phyloP scores from a whole-genome alignment of 1,140 invertebrate species.

The Drosophila pseudoobscura region DNA sequence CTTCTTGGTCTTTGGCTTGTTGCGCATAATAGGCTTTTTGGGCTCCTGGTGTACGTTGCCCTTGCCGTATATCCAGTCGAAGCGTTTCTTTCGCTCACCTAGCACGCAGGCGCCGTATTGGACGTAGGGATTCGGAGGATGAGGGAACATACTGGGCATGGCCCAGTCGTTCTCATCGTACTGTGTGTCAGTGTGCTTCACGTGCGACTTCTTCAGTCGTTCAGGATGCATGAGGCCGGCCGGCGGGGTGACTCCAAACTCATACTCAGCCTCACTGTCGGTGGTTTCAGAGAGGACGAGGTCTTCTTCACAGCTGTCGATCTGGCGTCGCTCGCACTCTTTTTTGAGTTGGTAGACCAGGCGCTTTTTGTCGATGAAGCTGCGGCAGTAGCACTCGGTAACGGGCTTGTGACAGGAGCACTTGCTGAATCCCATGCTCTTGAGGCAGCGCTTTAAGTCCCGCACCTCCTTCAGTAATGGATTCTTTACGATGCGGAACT shows the following conservation, averaged over 20 bases:
- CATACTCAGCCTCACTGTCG: slow-evolving; percentile 74
- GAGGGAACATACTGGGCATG: slow-evolving; percentile 46
- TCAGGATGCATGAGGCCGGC: slow-evolving; percentile 73
- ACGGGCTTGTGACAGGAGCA: slow-evolving; percentile 72
- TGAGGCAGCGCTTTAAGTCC: slow-evolving; percentile 68
- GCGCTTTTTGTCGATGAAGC: slow-evolving; percentile 73
- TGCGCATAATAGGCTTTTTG: slow-evolving; percentile 51
- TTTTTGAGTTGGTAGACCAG: slow-evolving; percentile 51
- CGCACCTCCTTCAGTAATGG: slow-evolving; percentile 52
- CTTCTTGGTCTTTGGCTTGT: slow-evolving; percentile 30
- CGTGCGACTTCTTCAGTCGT: slow-evolving; percentile 44
- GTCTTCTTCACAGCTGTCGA: slow-evolving; percentile 39
- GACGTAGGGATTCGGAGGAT: slow-evolving; percentile 50
- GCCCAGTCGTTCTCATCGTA: slow-evolving; percentile 75
- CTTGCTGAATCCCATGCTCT: slow-evolving; percentile 71
- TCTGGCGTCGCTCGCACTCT: slow-evolving; percentile 47
- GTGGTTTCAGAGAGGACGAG: slow-evolving; percentile 70
- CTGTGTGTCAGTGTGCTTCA: slow-evolving; percentile 59
- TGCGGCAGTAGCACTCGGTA: slow-evolving; percentile 67
- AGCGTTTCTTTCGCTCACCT: slow-evolving; percentile 45
- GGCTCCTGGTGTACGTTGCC: slow-evolving; percentile 50
- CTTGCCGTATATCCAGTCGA: slow-evolving; percentile 63
- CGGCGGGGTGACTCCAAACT: slow-evolving; percentile 79
- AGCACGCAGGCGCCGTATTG: slow-evolving; percentile 58
- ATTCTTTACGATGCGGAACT: slow-evolving; percentile 72